Base-by-base conservation (phyloP, 2,888 invertebrate species). In the Anoplius nigerrimus region DNA sequence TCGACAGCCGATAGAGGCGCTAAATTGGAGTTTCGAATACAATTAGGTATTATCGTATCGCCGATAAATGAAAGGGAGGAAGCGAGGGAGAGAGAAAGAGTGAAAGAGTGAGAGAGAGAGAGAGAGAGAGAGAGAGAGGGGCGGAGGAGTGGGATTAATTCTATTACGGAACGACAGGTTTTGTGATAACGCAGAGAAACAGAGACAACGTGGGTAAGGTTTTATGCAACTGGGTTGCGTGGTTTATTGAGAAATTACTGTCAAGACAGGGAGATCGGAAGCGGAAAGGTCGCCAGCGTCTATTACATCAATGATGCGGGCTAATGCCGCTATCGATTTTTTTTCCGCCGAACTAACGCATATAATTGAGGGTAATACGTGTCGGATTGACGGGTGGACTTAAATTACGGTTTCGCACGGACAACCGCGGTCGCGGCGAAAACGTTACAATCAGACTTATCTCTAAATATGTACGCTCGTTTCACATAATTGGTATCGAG, bases 191-290 rank as follows among this genome's bases (percentile, higher is more conserved):
- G 27, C 65, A 62, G 67, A 67, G 67, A 69, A 61, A 63, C 62
- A 68, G n/a, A 18, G 48, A 48, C 56, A 52, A 56, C 43, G 34
- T 43, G 46, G 52, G 24, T 27, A 65, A 46, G 62, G 21, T 66
- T 71, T 69, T 43, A 66, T 71, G 66, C 46, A 54, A 56, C 62
- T 70, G 15, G 45, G 48, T 51, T 62, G 57, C 59, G 53, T 0
- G 53, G 45, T 79, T 79, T 74, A 76, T 79, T 70, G 59, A 76
- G 64, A 63, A n/a, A 79, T 74, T 58, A 62, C 27, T 62, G 62
- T 18, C 18, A 42, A 46, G 53, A 59, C 48, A n/a, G 18, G 16
- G 64, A 27, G 52, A 45, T 48, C 53, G 58, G 71, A 65, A 53
- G 61, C 34, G 60, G 53, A n/a, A 52, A 57, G 22, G 63, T 59